Evolutionary conservation across 2,113 vertebrate species (phyloP).

Genomic region (Hemibagrus wyckioides): DNA sequence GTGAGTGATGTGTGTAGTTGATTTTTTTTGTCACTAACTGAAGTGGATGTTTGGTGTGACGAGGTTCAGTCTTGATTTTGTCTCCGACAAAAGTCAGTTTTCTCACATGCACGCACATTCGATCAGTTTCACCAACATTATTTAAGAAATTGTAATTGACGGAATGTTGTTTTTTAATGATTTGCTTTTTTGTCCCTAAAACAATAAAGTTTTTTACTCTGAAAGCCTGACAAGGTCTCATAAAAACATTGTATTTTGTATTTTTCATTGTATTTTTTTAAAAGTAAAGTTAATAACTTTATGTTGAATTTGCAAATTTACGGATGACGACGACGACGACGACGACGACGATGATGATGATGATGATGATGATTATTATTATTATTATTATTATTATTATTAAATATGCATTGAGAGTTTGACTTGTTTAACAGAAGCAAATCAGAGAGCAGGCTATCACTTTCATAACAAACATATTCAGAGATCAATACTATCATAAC

Average conservation of each 20-base stretch:
- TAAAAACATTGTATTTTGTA: no score
- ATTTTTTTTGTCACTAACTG: no score
- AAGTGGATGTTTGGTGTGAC: neutral
- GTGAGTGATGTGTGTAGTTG: neutral
- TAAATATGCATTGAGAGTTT: conserved; percentile 39
- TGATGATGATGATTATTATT: conserved; percentile 13
- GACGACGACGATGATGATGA: no score
- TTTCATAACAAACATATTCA: conserved; percentile 71
- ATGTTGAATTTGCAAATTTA: neutral
- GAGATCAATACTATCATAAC: conserved; percentile 80
- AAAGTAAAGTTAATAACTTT: neutral
- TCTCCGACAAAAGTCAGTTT: neutral
- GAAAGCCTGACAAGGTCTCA: neutral
- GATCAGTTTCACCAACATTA: neutral
- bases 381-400: neutral
- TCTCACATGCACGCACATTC: neutral
- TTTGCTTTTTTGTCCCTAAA: neutral
- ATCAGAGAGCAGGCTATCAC: conserved; percentile 58
- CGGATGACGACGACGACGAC: no score
- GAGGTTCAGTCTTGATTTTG: neutral
- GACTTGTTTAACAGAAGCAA: conserved; percentile 60
- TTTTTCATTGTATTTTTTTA: neutral
- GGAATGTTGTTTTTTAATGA: neutral
- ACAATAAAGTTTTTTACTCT: neutral
- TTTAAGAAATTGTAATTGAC: neutral